These are phyloP conservation scores for Pluvianellus socialis DNA, from an alignment of 2,113 vertebrate species.

Conservation along the genomic window DNA sequence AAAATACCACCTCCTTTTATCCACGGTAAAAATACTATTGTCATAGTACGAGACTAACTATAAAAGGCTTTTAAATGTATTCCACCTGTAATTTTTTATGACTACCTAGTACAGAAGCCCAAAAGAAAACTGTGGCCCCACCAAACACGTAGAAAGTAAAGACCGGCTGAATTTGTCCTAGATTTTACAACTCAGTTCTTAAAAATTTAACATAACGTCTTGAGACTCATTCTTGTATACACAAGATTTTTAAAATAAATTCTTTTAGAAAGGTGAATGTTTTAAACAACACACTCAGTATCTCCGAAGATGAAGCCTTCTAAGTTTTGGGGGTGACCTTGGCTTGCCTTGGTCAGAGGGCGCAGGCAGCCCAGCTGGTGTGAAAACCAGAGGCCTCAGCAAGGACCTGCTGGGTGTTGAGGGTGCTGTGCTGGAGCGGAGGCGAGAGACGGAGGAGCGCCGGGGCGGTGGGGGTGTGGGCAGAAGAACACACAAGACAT, in stretches of 20 bases:
- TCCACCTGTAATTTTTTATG: background rate
- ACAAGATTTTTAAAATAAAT: rapidly evolving
- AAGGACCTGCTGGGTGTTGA: background rate
- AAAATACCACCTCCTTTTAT: background rate
- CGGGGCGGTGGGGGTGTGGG: rapidly evolving
- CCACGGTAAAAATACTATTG: background rate
- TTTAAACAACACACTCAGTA: background rate
- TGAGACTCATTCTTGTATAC: background rate
- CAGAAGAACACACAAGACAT: background rate
- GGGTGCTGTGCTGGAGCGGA: background rate
- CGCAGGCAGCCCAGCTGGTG: background rate
- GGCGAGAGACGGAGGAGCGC: background rate
- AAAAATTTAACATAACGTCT: background rate
- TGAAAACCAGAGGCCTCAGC: background rate
- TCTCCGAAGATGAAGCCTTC: background rate
- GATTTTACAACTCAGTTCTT: background rate
- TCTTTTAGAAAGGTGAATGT: background rate
- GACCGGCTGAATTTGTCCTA: background rate
- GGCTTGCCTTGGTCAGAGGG: background rate
- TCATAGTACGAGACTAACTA: background rate
- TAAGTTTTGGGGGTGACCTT: background rate
- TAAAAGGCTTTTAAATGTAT: background rate
- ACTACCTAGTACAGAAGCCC: background rate
- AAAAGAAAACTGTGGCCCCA: background rate
- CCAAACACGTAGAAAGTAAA: background rate